phyloP scores from a whole-genome alignment of 2,888 invertebrate species.

The Blastobasis adustella region DNA sequence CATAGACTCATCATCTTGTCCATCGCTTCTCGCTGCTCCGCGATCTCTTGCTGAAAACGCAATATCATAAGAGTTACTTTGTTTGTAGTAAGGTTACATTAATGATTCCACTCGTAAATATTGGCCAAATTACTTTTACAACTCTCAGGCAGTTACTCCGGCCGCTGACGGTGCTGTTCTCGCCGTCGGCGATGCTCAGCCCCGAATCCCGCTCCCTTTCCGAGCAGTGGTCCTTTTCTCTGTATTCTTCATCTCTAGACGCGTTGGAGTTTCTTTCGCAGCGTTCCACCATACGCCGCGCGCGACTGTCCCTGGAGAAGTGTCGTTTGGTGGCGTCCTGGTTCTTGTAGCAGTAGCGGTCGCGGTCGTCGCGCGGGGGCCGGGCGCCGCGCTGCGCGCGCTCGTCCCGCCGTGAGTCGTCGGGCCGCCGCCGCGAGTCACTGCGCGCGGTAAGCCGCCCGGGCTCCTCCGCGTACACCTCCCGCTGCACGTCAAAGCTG shows the following conservation, averaged over 20 bases:
- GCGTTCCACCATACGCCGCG: constrained; percentile 36
- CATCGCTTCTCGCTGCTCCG: constrained; percentile 65
- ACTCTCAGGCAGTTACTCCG: constrained; percentile 55
- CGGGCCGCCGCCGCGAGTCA: constrained; percentile 37
- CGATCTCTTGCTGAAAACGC: constrained; percentile 54
- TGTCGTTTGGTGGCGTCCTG: constrained; percentile 19
- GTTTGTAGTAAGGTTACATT: too few species aligned
- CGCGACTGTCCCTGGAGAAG: constrained; percentile 32
- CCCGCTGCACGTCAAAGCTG: constrained; percentile 48
- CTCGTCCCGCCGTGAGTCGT: constrained; percentile 13
- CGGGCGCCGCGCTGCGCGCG: neutral
- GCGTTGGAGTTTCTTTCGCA: constrained; percentile 47
- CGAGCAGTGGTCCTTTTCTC: constrained; percentile 39
- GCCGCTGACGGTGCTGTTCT: constrained; percentile 54
- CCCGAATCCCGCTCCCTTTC: constrained; percentile 61
- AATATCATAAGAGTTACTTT: neutral
- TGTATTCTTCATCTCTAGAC: constrained; percentile 51
- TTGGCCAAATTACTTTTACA: constrained; percentile 42
- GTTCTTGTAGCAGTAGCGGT: constrained; percentile 38
- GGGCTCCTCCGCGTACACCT: constrained; percentile 34
- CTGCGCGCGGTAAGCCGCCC: constrained; percentile 40
- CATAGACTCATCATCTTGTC: constrained; percentile 70
- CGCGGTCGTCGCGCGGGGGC: constrained; percentile 6
- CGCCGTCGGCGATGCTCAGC: constrained; percentile 57
- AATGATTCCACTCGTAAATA: too few species aligned